These are phyloP conservation scores for Drosophila teissieri DNA, from an alignment of 1,140 invertebrate genomes.

Conservation along the genomic window DNA sequence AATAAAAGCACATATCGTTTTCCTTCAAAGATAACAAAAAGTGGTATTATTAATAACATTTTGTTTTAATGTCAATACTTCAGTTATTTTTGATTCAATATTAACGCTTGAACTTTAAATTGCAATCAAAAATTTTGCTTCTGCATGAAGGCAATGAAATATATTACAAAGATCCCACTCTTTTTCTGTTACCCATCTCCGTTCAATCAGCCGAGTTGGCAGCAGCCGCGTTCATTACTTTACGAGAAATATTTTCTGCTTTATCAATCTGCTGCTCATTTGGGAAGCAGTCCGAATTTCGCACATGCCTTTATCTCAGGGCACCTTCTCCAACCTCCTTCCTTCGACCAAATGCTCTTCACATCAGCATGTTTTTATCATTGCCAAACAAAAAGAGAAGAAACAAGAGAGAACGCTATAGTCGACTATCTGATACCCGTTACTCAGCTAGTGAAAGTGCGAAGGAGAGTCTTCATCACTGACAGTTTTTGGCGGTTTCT, in stretches of 20 bases:
- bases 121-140: not conserved
- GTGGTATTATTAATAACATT: too few species aligned
- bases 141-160: not conserved
- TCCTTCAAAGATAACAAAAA: too few species aligned
- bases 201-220: slow-evolving; percentile 30
- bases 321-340: too few species aligned
- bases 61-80: too few species aligned
- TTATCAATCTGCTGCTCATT: slow-evolving; percentile 46
- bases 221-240: slow-evolving; percentile 40
- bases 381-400: slow-evolving; percentile 27
- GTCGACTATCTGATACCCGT: too few species aligned
- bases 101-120: too few species aligned
- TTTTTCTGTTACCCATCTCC: not conserved
- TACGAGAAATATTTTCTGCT: slow-evolving; percentile 30
- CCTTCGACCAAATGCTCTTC: slow-evolving; percentile 7
- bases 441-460: too few species aligned
- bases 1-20: too few species aligned
- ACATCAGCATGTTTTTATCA: slow-evolving; percentile 35
- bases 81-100: too few species aligned
- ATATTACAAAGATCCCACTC: not conserved
- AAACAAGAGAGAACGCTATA: not conserved
- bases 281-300: slow-evolving; percentile 17
- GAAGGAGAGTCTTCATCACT: too few species aligned
- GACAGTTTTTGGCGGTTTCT: too few species aligned
- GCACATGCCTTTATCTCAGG: slow-evolving; percentile 8